Conservation (phyloP, 2,888 invertebrate species). For the Ommatoiulus sabulosus region DNA sequence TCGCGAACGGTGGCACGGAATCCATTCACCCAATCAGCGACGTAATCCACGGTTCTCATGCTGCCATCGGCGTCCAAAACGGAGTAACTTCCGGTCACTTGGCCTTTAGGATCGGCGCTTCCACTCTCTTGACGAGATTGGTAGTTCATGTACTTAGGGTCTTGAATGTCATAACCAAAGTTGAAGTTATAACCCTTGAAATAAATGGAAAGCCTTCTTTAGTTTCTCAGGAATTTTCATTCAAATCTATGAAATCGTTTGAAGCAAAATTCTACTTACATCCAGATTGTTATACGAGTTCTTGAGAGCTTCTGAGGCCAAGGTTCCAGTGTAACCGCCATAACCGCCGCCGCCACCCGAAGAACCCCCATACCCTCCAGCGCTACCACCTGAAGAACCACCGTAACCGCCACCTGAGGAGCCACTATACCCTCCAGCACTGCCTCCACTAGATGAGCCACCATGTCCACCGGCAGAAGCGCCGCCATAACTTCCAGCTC, state of each 20-base stretch:
- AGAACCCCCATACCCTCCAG: slow-evolving; percentile 39
- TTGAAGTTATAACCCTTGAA: slow-evolving; percentile 79
- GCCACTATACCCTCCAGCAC: slow-evolving; percentile 44
- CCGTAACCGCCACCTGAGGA: slow-evolving; percentile 45
- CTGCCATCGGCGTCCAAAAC: slow-evolving; percentile 81
- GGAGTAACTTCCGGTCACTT: slow-evolving; percentile 79
- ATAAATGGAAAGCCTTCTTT: not conserved
- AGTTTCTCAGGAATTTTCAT: not conserved
- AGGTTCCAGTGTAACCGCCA: slow-evolving; percentile 9
- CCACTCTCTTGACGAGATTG: slow-evolving; percentile 80
- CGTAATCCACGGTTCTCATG: slow-evolving; percentile 78
- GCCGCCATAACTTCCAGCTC: not conserved
- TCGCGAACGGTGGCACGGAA: slow-evolving; percentile 59
- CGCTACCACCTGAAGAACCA: slow-evolving; percentile 31
- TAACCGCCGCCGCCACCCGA: not conserved
- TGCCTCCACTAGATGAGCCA: slow-evolving; percentile 38
- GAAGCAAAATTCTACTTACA: slow-evolving; percentile 33
- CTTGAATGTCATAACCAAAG: slow-evolving; percentile 82
- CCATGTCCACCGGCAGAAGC: slow-evolving; percentile 51
- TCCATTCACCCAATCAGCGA: slow-evolving; percentile 68
- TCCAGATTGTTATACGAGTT: slow-evolving; percentile 52
- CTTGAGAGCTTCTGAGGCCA: slow-evolving; percentile 54
- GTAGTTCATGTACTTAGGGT: slow-evolving; percentile 78
- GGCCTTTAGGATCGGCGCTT: slow-evolving; percentile 73
- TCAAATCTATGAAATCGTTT: too few relatives aligned